A percentile compares a stretch with the other conserved stretches of the same genome.
phyloP scores from a whole-genome alignment of 2,797 vertebrate genomes.

The Lerista edwardsae region DNA sequence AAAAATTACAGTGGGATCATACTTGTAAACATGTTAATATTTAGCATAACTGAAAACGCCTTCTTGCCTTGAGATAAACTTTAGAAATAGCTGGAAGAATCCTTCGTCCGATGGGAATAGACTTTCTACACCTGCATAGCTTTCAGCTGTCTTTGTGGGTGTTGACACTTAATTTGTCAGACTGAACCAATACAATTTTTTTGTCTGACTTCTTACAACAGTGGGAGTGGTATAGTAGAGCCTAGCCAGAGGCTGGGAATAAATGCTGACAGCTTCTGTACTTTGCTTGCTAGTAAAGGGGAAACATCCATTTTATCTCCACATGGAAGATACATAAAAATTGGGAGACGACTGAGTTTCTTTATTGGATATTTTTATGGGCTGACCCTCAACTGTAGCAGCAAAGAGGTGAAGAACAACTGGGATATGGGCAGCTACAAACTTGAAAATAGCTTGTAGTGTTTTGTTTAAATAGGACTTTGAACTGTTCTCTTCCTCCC shows the following conservation, averaged over 20 bases:
- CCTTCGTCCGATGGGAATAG: neutral
- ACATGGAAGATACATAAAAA: neutral
- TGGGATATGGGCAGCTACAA: neutral
- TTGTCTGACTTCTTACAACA: neutral
- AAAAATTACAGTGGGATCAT: neutral
- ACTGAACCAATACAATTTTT: neutral
- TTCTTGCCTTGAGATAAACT: neutral
- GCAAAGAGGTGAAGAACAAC: constrained; percentile 33
- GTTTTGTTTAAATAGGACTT: constrained; percentile 19
- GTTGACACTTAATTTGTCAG: neutral
- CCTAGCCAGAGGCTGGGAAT: constrained; percentile 6
- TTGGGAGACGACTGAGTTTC: neutral
- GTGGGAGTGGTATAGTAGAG: neutral
- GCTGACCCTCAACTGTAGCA: neutral
- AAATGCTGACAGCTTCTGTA: neutral
- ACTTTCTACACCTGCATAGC: neutral
- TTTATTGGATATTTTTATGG: neutral
- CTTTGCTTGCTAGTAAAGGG: neutral
- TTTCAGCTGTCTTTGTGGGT: neutral
- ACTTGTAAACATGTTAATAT: neutral
- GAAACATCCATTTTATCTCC: neutral
- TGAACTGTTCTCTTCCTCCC: neutral
- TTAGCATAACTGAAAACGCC: neutral
- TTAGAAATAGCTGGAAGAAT: neutral
- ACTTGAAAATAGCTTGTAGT: neutral